These are phyloP conservation scores for Drosophila asahinai DNA, from an alignment of 1,140 invertebrate genomes.

Conservation along the genomic window DNA sequence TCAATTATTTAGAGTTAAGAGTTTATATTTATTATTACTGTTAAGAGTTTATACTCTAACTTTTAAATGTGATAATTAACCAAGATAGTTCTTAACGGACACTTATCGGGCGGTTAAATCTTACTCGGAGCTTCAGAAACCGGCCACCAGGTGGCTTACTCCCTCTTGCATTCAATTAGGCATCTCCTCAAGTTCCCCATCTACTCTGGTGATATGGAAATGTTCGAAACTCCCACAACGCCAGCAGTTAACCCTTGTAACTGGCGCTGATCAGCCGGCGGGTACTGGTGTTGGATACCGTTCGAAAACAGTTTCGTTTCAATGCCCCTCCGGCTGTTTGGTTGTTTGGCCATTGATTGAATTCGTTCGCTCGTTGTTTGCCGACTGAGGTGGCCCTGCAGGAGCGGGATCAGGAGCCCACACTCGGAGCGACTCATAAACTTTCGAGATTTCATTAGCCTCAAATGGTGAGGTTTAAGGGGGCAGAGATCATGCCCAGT, in stretches of 20 bases:
- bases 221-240: too few species aligned
- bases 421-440: conserved; percentile 27
- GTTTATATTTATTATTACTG: too few species aligned
- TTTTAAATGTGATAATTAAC: too few species aligned
- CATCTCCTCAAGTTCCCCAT: too few species aligned
- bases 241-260: not conserved
- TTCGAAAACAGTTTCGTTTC: conserved; percentile 16
- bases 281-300: not conserved
- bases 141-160: too few species aligned
- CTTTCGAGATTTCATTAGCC: conserved; percentile 39
- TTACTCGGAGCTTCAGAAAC: too few species aligned
- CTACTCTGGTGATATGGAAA: too few species aligned
- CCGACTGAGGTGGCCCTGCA: conserved; percentile 10
- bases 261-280: not conserved
- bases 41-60: too few species aligned
- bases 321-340: conserved; percentile 33
- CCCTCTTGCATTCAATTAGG: too few species aligned
- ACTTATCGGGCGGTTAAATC: too few species aligned
- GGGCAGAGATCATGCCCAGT: not conserved
- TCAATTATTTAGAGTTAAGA: too few species aligned
- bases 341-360: conserved; percentile 49
- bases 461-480: not conserved
- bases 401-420: not conserved
- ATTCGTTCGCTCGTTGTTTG: conserved; percentile 26
- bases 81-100: too few species aligned